Evolutionary conservation across 2,113 vertebrate genomes (phyloP), one percentile per base, ranked within the genome.

Genomic region (Ascaphus truei): DNA sequence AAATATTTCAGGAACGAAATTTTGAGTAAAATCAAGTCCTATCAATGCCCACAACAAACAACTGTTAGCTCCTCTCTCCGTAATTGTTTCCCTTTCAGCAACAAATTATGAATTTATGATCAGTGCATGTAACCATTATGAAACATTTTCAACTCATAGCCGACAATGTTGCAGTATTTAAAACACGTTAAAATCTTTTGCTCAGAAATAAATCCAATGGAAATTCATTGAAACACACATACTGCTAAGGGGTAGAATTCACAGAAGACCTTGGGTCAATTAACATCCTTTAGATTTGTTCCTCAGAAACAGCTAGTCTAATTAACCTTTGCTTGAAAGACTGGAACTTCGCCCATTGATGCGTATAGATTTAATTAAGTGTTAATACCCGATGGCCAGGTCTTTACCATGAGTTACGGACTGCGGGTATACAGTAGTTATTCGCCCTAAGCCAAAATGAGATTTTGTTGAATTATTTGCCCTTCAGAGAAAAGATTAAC

Each of bases 211-310:
- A 45, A 68, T 15, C 26, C 52, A 57, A 34, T n/a, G 53, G 27
- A 51, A 29, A 60, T 48, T 61, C 18, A 18, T 33, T 39, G 33
- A 8, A 60, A 59, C 16, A 51, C 41, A 51, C 33, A 60, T 51
- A 36, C 48, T 50, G 66, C 66, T 61, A 60, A 23, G 45, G 62
- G 62, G 71, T 60, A 65, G 39, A 36, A 65, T 66, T 25, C 33
- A 20, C 39, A 36, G 50, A 47, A 33, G 60, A 56, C 12, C 43
- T 55, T 34, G 71, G 58, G 75, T 83, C 81, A 75, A 78, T 83
- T 86, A 81, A 76, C 51, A 79, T 62, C 76, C 79, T 29, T 73
- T 79, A 77, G 74, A 81, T 82, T 73, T 80, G 76, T 52, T 77
- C 79, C 65, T 79, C 78, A 62, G 50, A 79, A 80, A 79, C 61